These are phyloP conservation scores for Ophion costatus DNA, from an alignment of 2,888 invertebrate genomes.

Conservation along the genomic window DNA sequence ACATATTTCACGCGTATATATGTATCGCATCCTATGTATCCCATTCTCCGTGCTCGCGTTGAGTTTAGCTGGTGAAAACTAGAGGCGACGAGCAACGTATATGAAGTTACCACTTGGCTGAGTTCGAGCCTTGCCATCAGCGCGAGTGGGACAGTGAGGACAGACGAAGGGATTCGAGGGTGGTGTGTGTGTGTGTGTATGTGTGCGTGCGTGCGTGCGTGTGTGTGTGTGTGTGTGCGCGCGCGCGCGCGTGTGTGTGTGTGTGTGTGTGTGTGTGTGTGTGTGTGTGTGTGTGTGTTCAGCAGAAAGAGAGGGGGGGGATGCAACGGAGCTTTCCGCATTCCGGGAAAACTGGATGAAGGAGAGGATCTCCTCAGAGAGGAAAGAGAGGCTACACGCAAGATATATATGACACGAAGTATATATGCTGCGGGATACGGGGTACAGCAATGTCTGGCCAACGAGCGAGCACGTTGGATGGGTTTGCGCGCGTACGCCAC, in stretches of 20 bases:
- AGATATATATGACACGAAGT: conserved; percentile 34
- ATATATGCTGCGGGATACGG: conserved; percentile 38
- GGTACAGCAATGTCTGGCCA: conserved; percentile 44
- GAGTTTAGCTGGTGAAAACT: conserved; percentile 43
- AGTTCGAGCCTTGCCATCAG: conserved; percentile 23
- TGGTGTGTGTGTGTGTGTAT: neutral
- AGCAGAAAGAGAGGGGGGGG: neutral
- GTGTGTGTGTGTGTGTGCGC: neutral
- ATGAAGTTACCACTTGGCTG: conserved; percentile 56
- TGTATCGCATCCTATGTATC: neutral
- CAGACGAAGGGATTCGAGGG: conserved; percentile 8
- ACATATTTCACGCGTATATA: conserved; percentile 45
- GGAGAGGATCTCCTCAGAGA: conserved; percentile 45
- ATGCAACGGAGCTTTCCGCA: conserved; percentile 51
- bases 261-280: neutral
- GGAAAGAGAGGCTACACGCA: conserved; percentile 38
- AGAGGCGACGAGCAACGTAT: conserved; percentile 50
- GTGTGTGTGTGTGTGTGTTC: neutral
- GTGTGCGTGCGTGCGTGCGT: neutral
- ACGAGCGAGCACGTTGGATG: conserved; percentile 17
- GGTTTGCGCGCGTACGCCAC: conserved; percentile 47
- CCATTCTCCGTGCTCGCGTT: neutral
- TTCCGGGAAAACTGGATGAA: conserved; percentile 62
- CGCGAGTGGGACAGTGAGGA: conserved; percentile 24
- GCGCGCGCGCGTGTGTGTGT: neutral